Evolutionary conservation across 2,113 vertebrate species (phyloP).

Genomic region (Indri indri): DNA sequence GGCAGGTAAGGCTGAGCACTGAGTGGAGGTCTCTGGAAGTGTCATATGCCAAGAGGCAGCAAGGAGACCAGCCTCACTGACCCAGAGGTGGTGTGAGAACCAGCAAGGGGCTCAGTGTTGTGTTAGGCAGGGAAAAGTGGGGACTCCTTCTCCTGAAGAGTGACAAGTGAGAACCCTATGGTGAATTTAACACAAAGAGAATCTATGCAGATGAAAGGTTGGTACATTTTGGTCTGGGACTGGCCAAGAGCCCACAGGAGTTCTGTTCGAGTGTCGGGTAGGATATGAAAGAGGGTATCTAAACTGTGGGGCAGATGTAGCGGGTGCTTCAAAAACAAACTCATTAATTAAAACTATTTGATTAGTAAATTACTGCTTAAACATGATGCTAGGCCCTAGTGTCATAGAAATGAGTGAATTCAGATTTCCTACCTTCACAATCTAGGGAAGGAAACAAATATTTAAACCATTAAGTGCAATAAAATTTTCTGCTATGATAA

Average conservation of each 20-base stretch:
- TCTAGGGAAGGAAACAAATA: neutral
- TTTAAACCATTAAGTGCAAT: neutral
- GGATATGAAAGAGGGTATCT: neutral
- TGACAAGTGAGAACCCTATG: neutral
- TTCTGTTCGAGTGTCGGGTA: neutral
- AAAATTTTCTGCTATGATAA: neutral
- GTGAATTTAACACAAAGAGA: neutral
- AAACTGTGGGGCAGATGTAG: neutral
- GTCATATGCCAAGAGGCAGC: fast-evolving
- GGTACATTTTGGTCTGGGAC: neutral
- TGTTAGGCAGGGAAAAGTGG: neutral
- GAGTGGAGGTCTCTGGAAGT: neutral
- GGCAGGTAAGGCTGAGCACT: too few species aligned
- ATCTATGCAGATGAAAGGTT: neutral
- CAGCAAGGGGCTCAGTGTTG: fast-evolving
- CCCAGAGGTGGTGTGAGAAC: too few species aligned
- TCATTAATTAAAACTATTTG: neutral
- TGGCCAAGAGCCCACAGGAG: neutral
- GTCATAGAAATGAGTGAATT: neutral
- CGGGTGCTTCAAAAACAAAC: neutral
- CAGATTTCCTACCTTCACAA: neutral
- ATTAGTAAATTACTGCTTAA: neutral
- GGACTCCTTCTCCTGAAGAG: too few species aligned
- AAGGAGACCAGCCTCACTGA: neutral
- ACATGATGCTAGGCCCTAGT: neutral